Percentiles rank a stretch among this genome's conserved stretches.
phyloP scores from a whole-genome alignment of 1,140 invertebrate species.

The Odontomachus brunneus region DNA sequence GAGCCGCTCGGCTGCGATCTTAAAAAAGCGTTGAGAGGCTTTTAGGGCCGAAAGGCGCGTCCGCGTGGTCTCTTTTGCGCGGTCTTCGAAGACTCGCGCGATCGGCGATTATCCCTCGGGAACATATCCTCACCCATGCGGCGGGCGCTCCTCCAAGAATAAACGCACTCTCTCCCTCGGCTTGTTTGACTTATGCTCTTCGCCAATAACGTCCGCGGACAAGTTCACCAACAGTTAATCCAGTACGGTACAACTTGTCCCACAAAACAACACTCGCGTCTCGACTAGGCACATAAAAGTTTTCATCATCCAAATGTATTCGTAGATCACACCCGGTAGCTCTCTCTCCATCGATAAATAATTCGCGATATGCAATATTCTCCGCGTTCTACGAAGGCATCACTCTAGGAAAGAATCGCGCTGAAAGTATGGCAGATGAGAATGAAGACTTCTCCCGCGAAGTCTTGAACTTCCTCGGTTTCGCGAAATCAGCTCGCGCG shows the following conservation, averaged over 20 bases:
- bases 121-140: not conserved
- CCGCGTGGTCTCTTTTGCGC: constrained; percentile 5
- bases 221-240: not conserved
- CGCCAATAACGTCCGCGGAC: not conserved
- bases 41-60: constrained; percentile 15
- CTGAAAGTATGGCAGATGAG: too few species aligned
- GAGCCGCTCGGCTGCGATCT: constrained; percentile 20
- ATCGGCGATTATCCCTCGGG: constrained; percentile 29
- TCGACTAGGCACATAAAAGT: not conserved
- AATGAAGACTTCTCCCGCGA: too few species aligned
- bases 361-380: too few species aligned
- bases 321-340: too few species aligned
- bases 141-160: constrained; percentile 22
- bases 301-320: too few species aligned
- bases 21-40: constrained; percentile 42
- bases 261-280: not conserved
- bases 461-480: too few species aligned
- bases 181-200: not conserved
- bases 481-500: too few species aligned
- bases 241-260: not conserved
- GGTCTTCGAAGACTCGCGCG: not conserved
- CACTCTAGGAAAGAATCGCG: too few species aligned
- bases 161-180: constrained; percentile 5
- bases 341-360: too few species aligned
- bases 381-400: too few species aligned